A percentile compares a stretch with the other conserved stretches of the same genome.
Conservation (phyloP, 2,888 invertebrate genomes). For the Drosophila mayaguana region DNA sequence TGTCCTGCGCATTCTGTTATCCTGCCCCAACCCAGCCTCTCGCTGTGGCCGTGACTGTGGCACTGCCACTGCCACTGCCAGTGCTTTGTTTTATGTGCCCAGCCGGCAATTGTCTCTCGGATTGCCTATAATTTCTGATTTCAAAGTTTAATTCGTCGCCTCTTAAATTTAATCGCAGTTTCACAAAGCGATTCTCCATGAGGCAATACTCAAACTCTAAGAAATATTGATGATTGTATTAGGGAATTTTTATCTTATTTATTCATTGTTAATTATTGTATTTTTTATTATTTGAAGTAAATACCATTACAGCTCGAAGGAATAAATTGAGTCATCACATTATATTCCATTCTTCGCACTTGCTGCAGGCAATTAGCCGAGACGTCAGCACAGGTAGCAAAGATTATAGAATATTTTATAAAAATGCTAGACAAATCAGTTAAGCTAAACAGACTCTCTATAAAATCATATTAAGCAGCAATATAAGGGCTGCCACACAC, state of each 20-base stretch:
- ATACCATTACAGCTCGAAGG: no score
- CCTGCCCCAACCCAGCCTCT: constrained; percentile 1
- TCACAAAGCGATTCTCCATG: constrained; percentile 18
- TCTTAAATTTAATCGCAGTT: constrained; percentile 71
- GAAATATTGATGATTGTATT: not conserved
- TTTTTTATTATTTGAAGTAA: no score
- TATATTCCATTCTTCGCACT: not conserved
- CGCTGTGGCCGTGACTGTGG: not conserved
- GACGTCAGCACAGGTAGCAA: not conserved
- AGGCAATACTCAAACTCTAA: constrained; percentile 16
- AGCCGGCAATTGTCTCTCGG: constrained; percentile 54
- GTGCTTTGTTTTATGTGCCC: constrained; percentile 64
- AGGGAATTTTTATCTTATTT: not conserved
- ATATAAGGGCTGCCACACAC: constrained; percentile 13
- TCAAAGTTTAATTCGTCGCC: constrained; percentile 63
- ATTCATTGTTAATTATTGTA: no score
- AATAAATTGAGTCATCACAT: not conserved
- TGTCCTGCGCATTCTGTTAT: constrained; percentile 35
- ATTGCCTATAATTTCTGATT: constrained; percentile 74
- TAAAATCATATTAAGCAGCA: constrained; percentile 35
- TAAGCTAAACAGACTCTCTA: constrained; percentile 1
- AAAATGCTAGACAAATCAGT: constrained; percentile 22
- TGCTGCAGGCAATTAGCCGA: constrained; percentile 11
- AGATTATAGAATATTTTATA: constrained; percentile 30
- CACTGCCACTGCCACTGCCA: constrained; percentile 21